phyloP scores from a whole-genome alignment of 2,888 invertebrate genomes.

The Cepaea hortensis region DNA sequence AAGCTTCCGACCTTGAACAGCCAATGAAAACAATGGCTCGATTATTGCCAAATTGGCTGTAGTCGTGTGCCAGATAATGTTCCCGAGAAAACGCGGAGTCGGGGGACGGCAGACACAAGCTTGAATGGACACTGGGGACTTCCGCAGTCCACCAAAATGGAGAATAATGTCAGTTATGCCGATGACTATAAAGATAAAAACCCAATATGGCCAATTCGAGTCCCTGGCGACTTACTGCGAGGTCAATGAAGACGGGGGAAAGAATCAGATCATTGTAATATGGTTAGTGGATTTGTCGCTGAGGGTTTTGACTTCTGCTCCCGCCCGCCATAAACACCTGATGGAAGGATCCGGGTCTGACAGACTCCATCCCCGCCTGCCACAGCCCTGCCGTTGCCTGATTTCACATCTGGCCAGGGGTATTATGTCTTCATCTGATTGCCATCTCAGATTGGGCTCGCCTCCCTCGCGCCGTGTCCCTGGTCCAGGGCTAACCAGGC shows the following conservation, averaged over 20 bases:
- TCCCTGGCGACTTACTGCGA: background rate
- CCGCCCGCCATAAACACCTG: slow-evolving; percentile 4
- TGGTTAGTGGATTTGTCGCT: background rate
- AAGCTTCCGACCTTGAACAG: too few species aligned
- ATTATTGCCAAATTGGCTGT: too few species aligned
- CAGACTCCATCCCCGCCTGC: slow-evolving; percentile 7
- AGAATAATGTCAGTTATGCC: background rate
- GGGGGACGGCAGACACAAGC: background rate
- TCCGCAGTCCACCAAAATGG: too few species aligned
- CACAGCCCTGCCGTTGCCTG: background rate
- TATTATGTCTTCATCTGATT: background rate
- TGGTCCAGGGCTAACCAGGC: background rate
- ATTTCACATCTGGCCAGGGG: background rate
- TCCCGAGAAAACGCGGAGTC: too few species aligned
- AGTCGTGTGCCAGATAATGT: too few species aligned
- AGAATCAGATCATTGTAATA: background rate
- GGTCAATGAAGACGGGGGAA: background rate
- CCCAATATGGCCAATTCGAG: background rate
- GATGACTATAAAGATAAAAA: background rate
- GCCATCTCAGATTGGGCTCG: background rate
- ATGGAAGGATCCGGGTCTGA: background rate
- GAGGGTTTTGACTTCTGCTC: background rate
- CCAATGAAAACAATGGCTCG: too few species aligned
- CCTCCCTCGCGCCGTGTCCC: background rate
- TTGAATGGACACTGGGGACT: background rate